Base-by-base conservation (phyloP, 1,140 invertebrate genomes). In the Ditylenchus dipsaci region DNA sequence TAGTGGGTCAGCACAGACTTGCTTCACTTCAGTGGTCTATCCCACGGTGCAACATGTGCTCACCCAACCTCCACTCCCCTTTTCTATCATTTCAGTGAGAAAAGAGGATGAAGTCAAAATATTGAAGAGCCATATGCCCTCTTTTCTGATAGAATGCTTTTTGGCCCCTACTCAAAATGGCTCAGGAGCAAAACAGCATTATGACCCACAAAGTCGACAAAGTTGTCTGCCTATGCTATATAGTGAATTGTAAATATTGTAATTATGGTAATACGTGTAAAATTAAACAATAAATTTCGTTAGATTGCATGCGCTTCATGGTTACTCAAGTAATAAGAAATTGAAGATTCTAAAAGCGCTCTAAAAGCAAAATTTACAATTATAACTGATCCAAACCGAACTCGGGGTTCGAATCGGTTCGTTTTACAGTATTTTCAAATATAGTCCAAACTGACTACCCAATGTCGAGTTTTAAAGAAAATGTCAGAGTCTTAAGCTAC, bases 71-170 rank as follows among this genome's bases (percentile, higher is more conserved):
- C 38, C 49, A 26, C 49, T 53, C 1, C 49, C 49, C 23, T 53
- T 53, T 15, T 53, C 49, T 15, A 26, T 53, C 49, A 53, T 61
- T 61, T 26, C 59, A 21, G 29, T 26, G 3, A 33, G 27, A 61
- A 33, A 29, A 21, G 59, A 61, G 38, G 59, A 61, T 43, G 59
- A 30, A 33, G n/a, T 61, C 29, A 30, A 43, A 8, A 61, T 21
- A 3, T n/a, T 21, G 27, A 30, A n/a, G n/a, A 33, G 19, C 8
- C 59, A 21, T 26, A 21, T 61, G 59, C 59, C 59, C n/a, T 61
- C 59, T n/a, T 61, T 61, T 61, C n/a, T 61, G 27, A 61, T 61
- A 19, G 59, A 61, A 30, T 61, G 59, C 59, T 61, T 61, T n/a
- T 61, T 61, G 59, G 38, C 59, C 3, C 29, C 59, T 8, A 21